Evolutionary conservation across 2,113 vertebrate species (phyloP).

Genomic region (Illadopsis cleaveri): DNA sequence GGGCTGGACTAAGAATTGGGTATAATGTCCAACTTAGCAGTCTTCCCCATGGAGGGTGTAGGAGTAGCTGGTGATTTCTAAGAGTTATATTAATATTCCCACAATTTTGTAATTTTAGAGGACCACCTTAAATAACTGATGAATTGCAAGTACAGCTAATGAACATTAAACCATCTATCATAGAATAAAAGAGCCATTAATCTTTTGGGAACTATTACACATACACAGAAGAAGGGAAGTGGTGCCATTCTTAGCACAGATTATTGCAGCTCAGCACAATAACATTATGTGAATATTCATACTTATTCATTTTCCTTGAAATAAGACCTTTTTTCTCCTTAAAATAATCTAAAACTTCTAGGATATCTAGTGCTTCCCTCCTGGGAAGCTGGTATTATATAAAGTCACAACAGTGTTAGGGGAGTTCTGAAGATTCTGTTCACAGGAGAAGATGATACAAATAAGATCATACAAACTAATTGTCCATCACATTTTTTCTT

Average conservation of each 20-base stretch:
- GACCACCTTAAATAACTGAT: background rate
- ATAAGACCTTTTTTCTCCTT: background rate
- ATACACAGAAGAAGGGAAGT: background rate
- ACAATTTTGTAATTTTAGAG: background rate
- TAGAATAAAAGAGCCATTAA: background rate
- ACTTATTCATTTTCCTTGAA: background rate
- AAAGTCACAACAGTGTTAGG: background rate
- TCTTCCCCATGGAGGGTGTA: fast-evolving
- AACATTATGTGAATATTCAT: background rate
- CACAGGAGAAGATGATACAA: background rate
- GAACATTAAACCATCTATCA: background rate
- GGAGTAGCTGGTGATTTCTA: background rate
- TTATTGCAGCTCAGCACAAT: background rate
- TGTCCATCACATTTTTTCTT: background rate
- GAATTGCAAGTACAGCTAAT: background rate
- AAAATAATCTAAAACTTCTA: background rate
- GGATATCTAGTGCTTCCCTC: background rate
- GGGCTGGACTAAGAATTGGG: fast-evolving
- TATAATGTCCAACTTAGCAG: fast-evolving
- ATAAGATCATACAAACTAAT: fast-evolving
- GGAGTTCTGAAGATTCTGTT: background rate
- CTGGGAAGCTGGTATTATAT: background rate
- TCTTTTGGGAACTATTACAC: background rate
- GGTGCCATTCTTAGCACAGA: background rate
- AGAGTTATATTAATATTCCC: background rate